Evolutionary conservation across 2,113 vertebrate genomes (phyloP), one percentile per base, ranked within the genome.

Genomic region (Microtus montanus): DNA sequence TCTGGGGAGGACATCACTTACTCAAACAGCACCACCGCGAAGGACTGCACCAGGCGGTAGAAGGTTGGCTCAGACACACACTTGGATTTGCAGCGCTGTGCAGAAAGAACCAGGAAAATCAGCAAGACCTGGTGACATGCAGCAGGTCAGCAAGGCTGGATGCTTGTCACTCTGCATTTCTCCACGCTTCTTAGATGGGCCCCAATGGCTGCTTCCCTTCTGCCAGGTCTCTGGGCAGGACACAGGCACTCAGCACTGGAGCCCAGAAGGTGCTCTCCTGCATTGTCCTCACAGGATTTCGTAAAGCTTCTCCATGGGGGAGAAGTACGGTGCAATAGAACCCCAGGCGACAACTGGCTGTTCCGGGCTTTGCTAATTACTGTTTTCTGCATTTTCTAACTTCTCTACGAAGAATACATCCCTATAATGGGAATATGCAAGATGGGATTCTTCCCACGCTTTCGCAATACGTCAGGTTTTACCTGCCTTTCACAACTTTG

Each of bases 21-120:
- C 99, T 99, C 99, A 2, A 99, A 99, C 4, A 99, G 98, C 49
- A 99, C 99, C 0, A 99, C 99, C 0, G 99, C 99, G 0, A 99
- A 99, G 0, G 99, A 99, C 98, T 99, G 99, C 94, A 99, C 99
- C 98, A 99, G 99, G 94, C 99, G 98, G 98, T 99, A 99, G 98
- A 99, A 99, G 49, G 99, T 99, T 44, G 99, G 98, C 95, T 99
- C 99, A 0, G 99, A 99, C 87, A 99, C 99, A 1, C 99, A 99
- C 95, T 99, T 99, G 78, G 99, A 99, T 97, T 99, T 99, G 98
- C 99, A 99, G 97, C 99, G 99, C 99, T 99, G 99, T 5, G 13
- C 85, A 94, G 97, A 98, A 89, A 98, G 70, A 95, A 33, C 2
- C 54, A 93, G 38, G 49, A 1, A 20, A 4, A 33, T 68, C 63